Base-by-base conservation (phyloP, 2,888 invertebrate species). In the Apodemia hepburni region DNA sequence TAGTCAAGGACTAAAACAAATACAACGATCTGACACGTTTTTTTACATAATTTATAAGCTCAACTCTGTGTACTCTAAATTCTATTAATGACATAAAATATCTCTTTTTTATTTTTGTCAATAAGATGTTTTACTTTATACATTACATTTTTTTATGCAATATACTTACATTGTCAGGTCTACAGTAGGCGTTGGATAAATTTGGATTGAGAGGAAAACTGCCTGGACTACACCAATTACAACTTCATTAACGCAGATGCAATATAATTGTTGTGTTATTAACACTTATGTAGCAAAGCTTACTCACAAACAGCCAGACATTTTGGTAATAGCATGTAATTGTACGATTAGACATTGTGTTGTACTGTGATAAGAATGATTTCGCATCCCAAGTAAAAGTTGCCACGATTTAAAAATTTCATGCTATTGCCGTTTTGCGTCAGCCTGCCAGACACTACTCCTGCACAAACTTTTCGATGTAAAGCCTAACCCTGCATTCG, bases 261-360 rank as follows among this genome's bases (percentile, higher is more conserved):
- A 17, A 60, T 63, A 59, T 68, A 58, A 59, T 65, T 69, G 67
- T 69, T 65, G 67, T 65, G 63, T 66, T 62, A 86, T 83, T 87
- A 85, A 87, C 83, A 80, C 71, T 72, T 69, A 70, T 77, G 79
- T 83, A 85, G 84, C 51, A 73, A 71, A 82, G 86, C 87, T 87
- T 87, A 83, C 84, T 87, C 81, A 87, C 87, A 79, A 71, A 78
- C 76, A 78, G 77, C 80, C 9, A 73, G 71, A 78, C 74, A 76
- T 72, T 65, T 66, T 78, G 81, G 80, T 79, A 81, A 81, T 74
- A 84, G 85, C 87, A 88, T 84, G 85, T 74, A 69, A 69, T 67
- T 71, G 67, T 68, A 69, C 66, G 71, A 69, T 71, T 76, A 75
- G 76, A 73, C 72, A 38, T 38, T 33, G 38, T 38, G 75, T 73